These are phyloP conservation scores for Ranitomeya imitator DNA, from an alignment of 2,113 vertebrate genomes.

Conservation along the genomic window DNA sequence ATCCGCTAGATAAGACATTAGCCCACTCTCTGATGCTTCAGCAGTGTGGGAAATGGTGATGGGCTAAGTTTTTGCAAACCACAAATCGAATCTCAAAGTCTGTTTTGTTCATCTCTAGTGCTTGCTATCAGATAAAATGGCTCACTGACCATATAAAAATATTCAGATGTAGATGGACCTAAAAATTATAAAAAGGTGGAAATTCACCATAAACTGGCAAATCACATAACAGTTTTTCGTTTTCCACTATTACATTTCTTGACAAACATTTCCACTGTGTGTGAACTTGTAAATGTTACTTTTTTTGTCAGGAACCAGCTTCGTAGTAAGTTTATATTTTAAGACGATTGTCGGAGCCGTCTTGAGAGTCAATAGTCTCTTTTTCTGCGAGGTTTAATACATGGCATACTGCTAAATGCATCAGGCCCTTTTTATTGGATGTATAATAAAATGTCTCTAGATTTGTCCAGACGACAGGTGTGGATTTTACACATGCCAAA, in stretches of 20 bases:
- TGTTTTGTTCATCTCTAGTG: background rate
- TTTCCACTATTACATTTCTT: background rate
- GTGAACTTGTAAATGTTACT: background rate
- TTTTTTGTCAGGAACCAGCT: background rate
- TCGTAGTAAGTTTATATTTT: slow-evolving; percentile 30
- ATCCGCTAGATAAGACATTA: no score
- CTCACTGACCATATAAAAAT: no score
- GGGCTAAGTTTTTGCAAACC: no score
- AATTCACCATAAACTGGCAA: background rate
- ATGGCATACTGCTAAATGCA: slow-evolving; percentile 52
- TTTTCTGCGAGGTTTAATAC: slow-evolving; percentile 19
- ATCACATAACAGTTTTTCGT: background rate
- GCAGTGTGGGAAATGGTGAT: no score
- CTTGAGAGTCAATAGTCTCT: slow-evolving; percentile 28
- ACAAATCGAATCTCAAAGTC: no score
- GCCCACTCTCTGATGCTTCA: no score
- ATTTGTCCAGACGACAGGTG: slow-evolving; percentile 59
- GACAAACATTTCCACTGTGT: slow-evolving; percentile 4
- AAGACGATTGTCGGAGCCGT: slow-evolving; percentile 19
- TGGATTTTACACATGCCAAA: slow-evolving; percentile 58
- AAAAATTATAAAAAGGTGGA: background rate
- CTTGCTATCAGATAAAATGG: background rate
- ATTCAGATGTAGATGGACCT: background rate
- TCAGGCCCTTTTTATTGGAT: slow-evolving; percentile 56
- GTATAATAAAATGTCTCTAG: slow-evolving; percentile 59